A percentile compares a stretch with the other conserved stretches of the same genome.
phyloP scores from a whole-genome alignment of 2,797 vertebrate species.

The Cryptoprocta ferox region DNA sequence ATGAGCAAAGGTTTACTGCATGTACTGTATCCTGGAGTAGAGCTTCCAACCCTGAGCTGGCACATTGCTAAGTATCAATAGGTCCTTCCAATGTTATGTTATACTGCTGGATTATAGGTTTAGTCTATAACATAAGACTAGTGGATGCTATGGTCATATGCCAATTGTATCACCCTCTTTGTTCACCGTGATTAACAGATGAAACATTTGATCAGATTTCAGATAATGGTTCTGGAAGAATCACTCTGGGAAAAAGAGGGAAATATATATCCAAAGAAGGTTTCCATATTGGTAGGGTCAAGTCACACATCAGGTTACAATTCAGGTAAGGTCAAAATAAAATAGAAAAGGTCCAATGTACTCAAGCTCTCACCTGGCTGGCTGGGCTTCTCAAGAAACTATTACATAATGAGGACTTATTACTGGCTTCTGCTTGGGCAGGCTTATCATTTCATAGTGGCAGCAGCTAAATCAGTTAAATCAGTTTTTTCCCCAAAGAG shows the following conservation, averaged over 20 bases:
- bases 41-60: background rate
- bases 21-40: background rate
- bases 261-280: background rate
- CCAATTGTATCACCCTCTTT: background rate
- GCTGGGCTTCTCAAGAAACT: background rate
- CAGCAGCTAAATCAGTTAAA: background rate
- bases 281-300: background rate
- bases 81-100: background rate
- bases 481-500: background rate
- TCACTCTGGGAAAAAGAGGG: background rate
- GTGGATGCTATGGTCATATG: background rate
- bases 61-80: background rate
- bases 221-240: background rate
- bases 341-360: background rate
- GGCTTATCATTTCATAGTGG: background rate
- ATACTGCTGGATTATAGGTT: background rate
- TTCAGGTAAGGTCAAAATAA: background rate
- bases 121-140: background rate
- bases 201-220: background rate
- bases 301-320: conserved; percentile 8
- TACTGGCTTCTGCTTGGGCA: background rate
- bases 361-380: background rate
- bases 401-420: background rate
- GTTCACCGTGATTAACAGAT: background rate
- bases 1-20: background rate